A percentile compares a stretch with the other conserved stretches of the same genome.
Evolutionary conservation across 2,888 invertebrate species (phyloP).

Genomic region (Dasysyrphus tricinctus): DNA sequence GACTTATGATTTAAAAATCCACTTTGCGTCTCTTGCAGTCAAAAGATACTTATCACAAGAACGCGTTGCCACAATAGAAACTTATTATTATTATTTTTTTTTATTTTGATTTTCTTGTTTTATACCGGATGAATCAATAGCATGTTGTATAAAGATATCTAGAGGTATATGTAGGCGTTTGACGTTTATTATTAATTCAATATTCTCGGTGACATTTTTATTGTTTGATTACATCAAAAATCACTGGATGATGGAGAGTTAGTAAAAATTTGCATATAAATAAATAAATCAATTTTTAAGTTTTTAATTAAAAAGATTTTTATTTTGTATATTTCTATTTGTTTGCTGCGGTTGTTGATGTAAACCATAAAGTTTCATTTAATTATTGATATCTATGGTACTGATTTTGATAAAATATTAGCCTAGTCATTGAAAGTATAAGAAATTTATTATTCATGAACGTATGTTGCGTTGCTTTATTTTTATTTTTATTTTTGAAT

Average conservation of each 20-base stretch:
- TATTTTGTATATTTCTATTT: background rate
- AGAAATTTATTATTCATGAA: no score
- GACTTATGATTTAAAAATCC: conserved; percentile 75
- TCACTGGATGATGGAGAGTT: background rate
- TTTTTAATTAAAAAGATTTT: conserved; percentile 30
- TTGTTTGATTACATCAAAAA: conserved; percentile 40
- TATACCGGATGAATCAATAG: conserved; percentile 65
- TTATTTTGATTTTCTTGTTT: conserved; percentile 42
- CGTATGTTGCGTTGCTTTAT: no score
- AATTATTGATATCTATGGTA: background rate
- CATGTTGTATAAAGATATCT: background rate
- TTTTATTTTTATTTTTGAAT: no score
- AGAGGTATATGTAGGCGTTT: conserved; percentile 65
- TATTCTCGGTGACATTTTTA: conserved; percentile 58
- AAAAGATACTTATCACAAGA: conserved; percentile 68
- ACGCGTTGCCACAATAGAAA: conserved; percentile 56
- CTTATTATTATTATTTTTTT: conserved; percentile 2
- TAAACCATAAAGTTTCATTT: background rate
- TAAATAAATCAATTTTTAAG: conserved; percentile 17
- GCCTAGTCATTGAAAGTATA: background rate
- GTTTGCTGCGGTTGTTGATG: background rate
- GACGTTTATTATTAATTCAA: conserved; percentile 40
- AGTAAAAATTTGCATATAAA: conserved; percentile 40
- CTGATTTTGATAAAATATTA: background rate
- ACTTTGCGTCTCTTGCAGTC: conserved; percentile 73